Evolutionary conservation across 1,140 invertebrate species (phyloP).

Genomic region (Drosophila prosaltans): DNA sequence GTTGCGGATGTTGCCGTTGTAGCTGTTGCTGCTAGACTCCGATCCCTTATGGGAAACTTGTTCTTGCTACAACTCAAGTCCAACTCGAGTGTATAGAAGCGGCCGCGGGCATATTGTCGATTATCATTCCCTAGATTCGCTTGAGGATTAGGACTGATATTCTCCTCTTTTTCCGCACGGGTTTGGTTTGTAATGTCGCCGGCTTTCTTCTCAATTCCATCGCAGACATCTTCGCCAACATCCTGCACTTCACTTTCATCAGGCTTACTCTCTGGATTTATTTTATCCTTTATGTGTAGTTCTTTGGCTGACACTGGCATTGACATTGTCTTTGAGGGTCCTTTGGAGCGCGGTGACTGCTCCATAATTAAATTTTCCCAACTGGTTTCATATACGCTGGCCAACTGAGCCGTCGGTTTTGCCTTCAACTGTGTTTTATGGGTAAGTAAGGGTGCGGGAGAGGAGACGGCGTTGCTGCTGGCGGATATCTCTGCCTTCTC

Average conservation of each 20-base stretch:
- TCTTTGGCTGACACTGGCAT: slow-evolving; percentile 20
- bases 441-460: slow-evolving; percentile 19
- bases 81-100: slow-evolving; percentile 77
- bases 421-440: slow-evolving; percentile 68
- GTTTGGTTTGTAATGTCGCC: not conserved
- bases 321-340: not conserved
- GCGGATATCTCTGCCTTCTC: slow-evolving; percentile 22
- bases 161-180: not conserved
- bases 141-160: not conserved
- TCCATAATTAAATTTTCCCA: slow-evolving; percentile 79
- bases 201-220: slow-evolving; percentile 31
- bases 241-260: slow-evolving; percentile 35
- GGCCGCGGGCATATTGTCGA: slow-evolving; percentile 62
- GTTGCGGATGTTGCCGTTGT: not conserved
- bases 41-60: slow-evolving; percentile 82
- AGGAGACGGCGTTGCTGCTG: not conserved
- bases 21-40: slow-evolving; percentile 41
- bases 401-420: slow-evolving; percentile 67
- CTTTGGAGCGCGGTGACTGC: slow-evolving; percentile 49
- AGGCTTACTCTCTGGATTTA: slow-evolving; percentile 24
- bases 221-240: slow-evolving; percentile 55
- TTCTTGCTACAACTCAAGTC: slow-evolving; percentile 82
- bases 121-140: slow-evolving; percentile 62
- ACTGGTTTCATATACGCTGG: slow-evolving; percentile 81
- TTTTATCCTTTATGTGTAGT: slow-evolving; percentile 49